These are phyloP conservation scores for Schlechtendalia chinensis DNA, from an alignment of 1,140 invertebrate genomes.

Conservation along the genomic window DNA sequence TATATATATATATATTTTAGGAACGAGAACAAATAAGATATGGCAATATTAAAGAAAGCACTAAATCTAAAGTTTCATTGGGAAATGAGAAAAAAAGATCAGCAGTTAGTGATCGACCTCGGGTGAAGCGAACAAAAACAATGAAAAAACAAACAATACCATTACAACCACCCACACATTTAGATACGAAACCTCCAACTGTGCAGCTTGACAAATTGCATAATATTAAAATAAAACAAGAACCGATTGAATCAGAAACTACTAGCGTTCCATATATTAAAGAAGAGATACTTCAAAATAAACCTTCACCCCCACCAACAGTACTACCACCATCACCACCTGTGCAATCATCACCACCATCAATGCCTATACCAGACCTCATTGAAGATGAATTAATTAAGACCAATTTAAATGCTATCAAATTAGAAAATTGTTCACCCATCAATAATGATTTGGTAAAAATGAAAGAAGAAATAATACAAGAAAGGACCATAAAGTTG, in stretches of 20 bases:
- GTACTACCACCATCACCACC: slow-evolving; percentile 52
- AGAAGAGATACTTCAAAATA: slow-evolving; percentile 57
- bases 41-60: background rate
- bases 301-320: slow-evolving; percentile 53
- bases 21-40: background rate
- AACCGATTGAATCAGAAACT: slow-evolving; percentile 10
- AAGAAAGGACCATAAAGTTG: background rate
- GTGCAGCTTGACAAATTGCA: slow-evolving; percentile 7
- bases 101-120: slow-evolving; percentile 50
- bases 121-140: slow-evolving; percentile 54
- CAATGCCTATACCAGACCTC: background rate
- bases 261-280: slow-evolving; percentile 53
- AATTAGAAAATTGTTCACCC: slow-evolving; percentile 19
- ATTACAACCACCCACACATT: slow-evolving; percentile 44
- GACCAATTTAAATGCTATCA: slow-evolving; percentile 22
- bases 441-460: background rate
- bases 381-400: slow-evolving; percentile 19
- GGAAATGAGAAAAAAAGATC: slow-evolving; percentile 27
- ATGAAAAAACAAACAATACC: slow-evolving; percentile 36
- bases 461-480: slow-evolving; percentile 3
- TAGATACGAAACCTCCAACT: background rate
- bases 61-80: background rate
- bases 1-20: slow-evolving; percentile 11
- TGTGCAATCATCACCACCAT: background rate
- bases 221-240: background rate